Base-by-base conservation (phyloP, 2,888 invertebrate genomes). In the Yponomeuta evonymella region DNA sequence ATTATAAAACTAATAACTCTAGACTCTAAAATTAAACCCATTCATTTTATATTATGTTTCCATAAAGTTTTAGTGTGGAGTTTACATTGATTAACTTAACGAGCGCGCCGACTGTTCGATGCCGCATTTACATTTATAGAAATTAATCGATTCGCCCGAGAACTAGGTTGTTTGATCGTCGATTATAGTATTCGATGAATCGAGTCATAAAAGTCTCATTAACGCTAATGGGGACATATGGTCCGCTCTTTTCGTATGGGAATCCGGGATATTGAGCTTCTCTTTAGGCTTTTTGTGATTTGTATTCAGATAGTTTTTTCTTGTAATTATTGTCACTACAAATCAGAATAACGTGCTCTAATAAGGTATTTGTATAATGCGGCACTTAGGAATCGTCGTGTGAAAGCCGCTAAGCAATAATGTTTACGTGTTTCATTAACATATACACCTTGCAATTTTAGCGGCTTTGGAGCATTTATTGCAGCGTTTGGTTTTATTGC, bases 21-120 rank as follows among this genome's bases (percentile, higher is more conserved):
- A 69, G 69, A 43, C 33, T 64, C 69, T 68, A 64, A 69, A 70
- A 51, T 62, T 68, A 63, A 71, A 71, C 67, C 36, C 70, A 70
- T 68, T 71, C 48, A 70, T 67, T 62, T 70, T 48, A 83, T 83
- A 77, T 43, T 77, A 79, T 76, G 76, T 78, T 76, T 77, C 79
- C 79, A 85, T 86, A 85, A 86, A 87, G 81, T 82, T 88, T 88
- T 88, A 88, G 83, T 78, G 82, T 12, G 48, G 83, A 82, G 87
- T 80, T 87, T 84, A 85, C 86, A 84, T 86, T 89, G 88, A 90
- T 90, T 89, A 90, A 85, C 84, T 81, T 88, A 89, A 90, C 89
- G 87, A 88, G 81, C 82, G 77, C 75, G 76, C 84, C 82, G 85
- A 86, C 87, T 87, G 69, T 88, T 89, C 89, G 89, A 89, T 83